Percentiles rank a stretch among this genome's conserved stretches.
These are phyloP conservation scores for Falco berigora DNA, from an alignment of 2,797 vertebrate genomes.

Conservation along the genomic window DNA sequence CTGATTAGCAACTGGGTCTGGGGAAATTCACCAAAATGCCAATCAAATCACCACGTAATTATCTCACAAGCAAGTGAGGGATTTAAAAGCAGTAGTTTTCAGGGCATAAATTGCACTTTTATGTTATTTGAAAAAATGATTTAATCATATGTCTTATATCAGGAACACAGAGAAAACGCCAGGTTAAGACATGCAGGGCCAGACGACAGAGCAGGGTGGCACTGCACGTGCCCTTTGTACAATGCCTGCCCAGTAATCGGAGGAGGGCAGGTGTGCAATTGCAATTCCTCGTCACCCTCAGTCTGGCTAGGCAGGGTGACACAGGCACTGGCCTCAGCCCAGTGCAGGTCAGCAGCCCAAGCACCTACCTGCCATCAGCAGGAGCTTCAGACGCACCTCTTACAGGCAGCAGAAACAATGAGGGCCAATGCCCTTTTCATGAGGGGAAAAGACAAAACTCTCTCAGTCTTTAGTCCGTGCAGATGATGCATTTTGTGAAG, in stretches of 20 bases:
- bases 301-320: not conserved
- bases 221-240: fast-evolving
- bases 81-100: not conserved
- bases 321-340: not conserved
- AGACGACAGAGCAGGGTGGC: not conserved
- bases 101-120: not conserved
- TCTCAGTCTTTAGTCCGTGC: not conserved
- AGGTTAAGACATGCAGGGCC: not conserved
- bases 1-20: not conserved
- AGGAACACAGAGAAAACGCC: not conserved
- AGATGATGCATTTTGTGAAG: not conserved
- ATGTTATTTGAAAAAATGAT: not conserved
- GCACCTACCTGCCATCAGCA: not conserved
- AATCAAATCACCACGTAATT: not conserved
- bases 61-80: not conserved
- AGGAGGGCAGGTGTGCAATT: not conserved
- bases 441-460: not conserved
- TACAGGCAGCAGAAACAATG: fast-evolving
- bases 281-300: not conserved
- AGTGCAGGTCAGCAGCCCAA: not conserved
- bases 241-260: not conserved
- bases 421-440: not conserved
- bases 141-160: not conserved
- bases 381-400: not conserved
- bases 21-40: not conserved